A percentile compares a stretch with the other conserved stretches of the same genome.
These are phyloP conservation scores for Poecilia velifera DNA, from an alignment of 2,797 vertebrate species.

Conservation along the genomic window DNA sequence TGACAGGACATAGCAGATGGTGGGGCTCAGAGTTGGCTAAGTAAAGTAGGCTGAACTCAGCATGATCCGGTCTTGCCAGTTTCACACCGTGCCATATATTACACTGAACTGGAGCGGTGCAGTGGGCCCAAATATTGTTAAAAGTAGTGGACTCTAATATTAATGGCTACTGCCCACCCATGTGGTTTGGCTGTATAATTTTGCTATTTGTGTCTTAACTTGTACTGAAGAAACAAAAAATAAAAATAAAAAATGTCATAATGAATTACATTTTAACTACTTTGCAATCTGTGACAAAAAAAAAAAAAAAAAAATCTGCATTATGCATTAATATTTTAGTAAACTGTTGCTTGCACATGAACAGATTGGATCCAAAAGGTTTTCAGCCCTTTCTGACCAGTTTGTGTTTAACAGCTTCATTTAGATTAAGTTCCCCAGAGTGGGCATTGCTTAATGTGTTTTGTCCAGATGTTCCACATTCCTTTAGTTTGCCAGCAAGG, in stretches of 20 bases:
- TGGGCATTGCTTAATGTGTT: slow-evolving; percentile 30
- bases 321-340: neutral
- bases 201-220: neutral
- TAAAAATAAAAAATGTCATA: neutral
- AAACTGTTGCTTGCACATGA: slow-evolving; percentile 3
- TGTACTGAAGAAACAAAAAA: neutral
- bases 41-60: slow-evolving; percentile 63
- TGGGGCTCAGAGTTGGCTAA: slow-evolving; percentile 58
- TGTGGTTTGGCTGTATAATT: neutral
- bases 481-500: slow-evolving; percentile 19
- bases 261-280: neutral
- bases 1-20: slow-evolving; percentile 68
- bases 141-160: slow-evolving; percentile 39
- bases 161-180: slow-evolving; percentile 12
- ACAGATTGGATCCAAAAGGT: slow-evolving; percentile 11
- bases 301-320: neutral
- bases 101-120: slow-evolving; percentile 46
- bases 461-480: slow-evolving; percentile 31
- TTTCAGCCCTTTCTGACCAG: slow-evolving; percentile 3
- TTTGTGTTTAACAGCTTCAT: slow-evolving; percentile 33
- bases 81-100: slow-evolving; percentile 66
- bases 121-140: slow-evolving; percentile 54
- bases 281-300: neutral
- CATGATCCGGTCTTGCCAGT: slow-evolving; percentile 59
- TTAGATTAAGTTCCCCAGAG: slow-evolving; percentile 21